phyloP scores from a whole-genome alignment of 1,140 invertebrate species.

The Diprion similis region DNA sequence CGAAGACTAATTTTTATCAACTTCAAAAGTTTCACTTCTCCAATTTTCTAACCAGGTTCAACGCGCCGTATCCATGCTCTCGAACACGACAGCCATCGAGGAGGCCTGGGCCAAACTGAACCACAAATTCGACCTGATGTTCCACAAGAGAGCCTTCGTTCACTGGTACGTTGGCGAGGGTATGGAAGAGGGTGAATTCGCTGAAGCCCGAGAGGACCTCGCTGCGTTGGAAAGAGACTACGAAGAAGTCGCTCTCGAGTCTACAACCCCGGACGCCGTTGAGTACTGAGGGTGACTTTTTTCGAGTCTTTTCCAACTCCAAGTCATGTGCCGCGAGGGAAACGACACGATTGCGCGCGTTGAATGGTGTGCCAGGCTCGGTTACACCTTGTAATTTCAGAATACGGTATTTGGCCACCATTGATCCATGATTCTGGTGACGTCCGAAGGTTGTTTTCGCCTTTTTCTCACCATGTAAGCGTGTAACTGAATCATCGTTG shows the following conservation, averaged over 20 bases:
- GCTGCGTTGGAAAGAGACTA: slow-evolving; percentile 76
- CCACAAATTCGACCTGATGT: slow-evolving; percentile 80
- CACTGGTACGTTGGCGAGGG: slow-evolving; percentile 84
- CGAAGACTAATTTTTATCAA: background rate
- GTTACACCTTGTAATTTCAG: too few species aligned
- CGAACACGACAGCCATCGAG: slow-evolving; percentile 78
- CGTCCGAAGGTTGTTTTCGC: too few species aligned
- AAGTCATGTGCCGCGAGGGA: too few species aligned
- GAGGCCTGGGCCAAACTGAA: slow-evolving; percentile 76
- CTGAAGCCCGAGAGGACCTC: slow-evolving; percentile 75
- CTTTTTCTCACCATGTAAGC: too few species aligned
- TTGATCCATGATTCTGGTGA: too few species aligned
- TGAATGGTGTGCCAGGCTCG: too few species aligned
- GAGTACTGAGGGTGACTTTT: background rate
- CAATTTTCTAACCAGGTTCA: slow-evolving; percentile 33
- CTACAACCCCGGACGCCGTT: slow-evolving; percentile 30
- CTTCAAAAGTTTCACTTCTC: background rate
- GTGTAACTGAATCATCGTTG: too few species aligned
- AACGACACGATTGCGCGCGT: too few species aligned
- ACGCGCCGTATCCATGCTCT: slow-evolving; percentile 77
- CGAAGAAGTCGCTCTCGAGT: slow-evolving; percentile 61
- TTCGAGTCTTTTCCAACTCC: too few species aligned
- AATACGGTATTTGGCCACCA: too few species aligned
- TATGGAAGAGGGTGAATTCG: slow-evolving; percentile 79
- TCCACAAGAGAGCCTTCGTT: slow-evolving; percentile 77